Evolutionary conservation across 2,797 vertebrate species (phyloP).

Genomic region (Falco novaeseelandiae): DNA sequence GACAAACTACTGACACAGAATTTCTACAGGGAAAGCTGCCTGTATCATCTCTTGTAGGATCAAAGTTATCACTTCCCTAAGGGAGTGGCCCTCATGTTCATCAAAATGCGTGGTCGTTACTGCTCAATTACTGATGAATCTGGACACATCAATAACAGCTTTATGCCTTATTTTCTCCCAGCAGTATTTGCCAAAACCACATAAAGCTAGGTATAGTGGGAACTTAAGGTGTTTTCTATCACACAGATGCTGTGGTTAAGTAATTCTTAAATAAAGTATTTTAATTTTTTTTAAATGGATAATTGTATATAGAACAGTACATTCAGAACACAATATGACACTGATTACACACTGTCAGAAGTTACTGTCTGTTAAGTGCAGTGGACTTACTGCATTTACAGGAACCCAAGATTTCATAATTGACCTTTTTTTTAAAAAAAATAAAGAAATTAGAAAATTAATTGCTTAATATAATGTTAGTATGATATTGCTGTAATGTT

Average conservation of each 20-base stretch:
- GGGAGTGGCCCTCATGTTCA: not conserved
- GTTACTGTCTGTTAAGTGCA: not conserved
- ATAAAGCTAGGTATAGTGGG: not conserved
- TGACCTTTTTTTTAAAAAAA: not conserved
- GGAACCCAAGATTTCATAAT: not conserved
- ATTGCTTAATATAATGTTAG: not conserved
- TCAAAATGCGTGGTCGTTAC: not conserved
- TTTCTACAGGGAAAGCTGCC: not conserved
- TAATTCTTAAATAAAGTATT: not conserved
- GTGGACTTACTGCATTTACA: not conserved
- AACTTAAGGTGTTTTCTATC: not conserved
- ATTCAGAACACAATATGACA: not conserved
- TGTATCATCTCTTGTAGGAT: not conserved
- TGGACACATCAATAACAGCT: not conserved
- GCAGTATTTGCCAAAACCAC: not conserved
- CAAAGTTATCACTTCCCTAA: not conserved
- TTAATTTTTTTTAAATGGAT: accelerated
- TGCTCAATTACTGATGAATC: not conserved
- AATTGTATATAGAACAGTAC: not conserved
- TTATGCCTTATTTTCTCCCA: not conserved
- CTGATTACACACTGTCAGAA: not conserved
- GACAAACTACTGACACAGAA: not conserved
- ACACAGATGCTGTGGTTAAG: not conserved
- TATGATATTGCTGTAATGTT: not conserved
- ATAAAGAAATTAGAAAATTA: not conserved